phyloP scores from a whole-genome alignment of 2,797 vertebrate species.

The Xenops minutus region DNA sequence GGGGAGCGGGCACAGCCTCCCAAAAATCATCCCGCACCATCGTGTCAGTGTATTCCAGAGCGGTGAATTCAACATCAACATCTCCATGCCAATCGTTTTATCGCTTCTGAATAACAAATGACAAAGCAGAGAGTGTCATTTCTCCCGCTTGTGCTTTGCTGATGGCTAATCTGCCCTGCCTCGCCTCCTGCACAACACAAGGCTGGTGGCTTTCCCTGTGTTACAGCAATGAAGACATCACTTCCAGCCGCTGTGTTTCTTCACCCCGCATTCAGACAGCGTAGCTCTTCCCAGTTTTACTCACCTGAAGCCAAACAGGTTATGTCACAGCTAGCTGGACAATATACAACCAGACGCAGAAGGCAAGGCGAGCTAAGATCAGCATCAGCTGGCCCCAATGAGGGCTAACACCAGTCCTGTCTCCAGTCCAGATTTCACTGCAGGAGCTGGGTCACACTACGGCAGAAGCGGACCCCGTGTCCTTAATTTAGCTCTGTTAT shows the following conservation, averaged over 20 bases:
- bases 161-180: neutral
- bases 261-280: neutral
- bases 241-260: neutral
- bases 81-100: neutral
- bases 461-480: neutral
- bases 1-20: no score
- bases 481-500: slow-evolving; percentile 50
- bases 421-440: neutral
- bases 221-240: neutral
- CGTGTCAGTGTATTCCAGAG: neutral
- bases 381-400: neutral
- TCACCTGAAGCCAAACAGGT: neutral
- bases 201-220: neutral
- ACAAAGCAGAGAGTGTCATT: neutral
- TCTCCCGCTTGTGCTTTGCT: neutral
- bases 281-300: neutral
- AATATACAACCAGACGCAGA: neutral
- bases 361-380: neutral
- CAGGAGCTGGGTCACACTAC: neutral
- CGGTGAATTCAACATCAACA: neutral
- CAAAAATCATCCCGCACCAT: no score
- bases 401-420: neutral
- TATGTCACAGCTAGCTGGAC: neutral
- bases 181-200: neutral
- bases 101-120: neutral